Percentiles rank a stretch among this genome's conserved stretches.
Evolutionary conservation across 2,113 vertebrate genomes (phyloP).

Genomic region (Ovis aries): ARS-UI_Ramb_v3.0 NC_056063.1:58455001-58455500

Average conservation of each 20-base stretch:
- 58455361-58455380: not conserved
- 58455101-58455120: fast-evolving
- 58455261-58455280: not conserved
- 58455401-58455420: not conserved
- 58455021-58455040: not conserved
- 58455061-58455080: not conserved
- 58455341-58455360: not conserved
- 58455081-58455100: not conserved
- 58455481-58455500: not conserved
- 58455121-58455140: not conserved
- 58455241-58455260: not conserved
- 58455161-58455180: not conserved
- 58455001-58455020: not conserved
- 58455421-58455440: not conserved
- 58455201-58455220: not conserved
- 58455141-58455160: not conserved
- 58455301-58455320: not conserved
- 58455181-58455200: not conserved
- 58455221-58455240: not conserved
- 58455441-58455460: fast-evolving
- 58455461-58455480: not conserved
- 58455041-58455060: not conserved
- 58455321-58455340: not conserved
- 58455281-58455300: not conserved
- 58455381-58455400: not conserved